Conservation (phyloP, 1,140 invertebrate genomes). For the Teleopsis dalmanni region DNA sequence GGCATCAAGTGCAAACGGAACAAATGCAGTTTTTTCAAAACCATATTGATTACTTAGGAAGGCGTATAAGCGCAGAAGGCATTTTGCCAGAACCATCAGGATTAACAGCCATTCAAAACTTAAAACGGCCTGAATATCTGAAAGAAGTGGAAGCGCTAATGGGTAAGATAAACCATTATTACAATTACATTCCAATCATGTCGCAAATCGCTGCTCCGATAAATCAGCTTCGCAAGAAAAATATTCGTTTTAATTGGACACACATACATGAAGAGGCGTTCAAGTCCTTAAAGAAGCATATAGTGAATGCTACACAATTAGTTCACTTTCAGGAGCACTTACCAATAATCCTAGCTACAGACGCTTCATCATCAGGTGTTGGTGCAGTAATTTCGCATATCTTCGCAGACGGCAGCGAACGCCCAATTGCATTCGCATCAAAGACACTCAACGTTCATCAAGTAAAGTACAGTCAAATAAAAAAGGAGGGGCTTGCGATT, state of each 20-base stretch:
- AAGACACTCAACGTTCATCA: too few species aligned
- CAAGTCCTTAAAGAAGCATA: background rate
- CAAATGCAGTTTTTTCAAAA: conserved; percentile 18
- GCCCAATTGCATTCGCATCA: too few species aligned
- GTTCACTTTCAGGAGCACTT: conserved; percentile 42
- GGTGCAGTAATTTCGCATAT: too few species aligned
- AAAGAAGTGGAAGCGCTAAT: conserved; percentile 26
- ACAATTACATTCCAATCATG: conserved; percentile 23
- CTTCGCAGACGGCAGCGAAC: too few species aligned
- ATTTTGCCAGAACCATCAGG: conserved; percentile 15
- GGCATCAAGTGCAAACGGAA: conserved; percentile 16
- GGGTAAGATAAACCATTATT: conserved; percentile 24
- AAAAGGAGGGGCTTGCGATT: conserved; percentile 46
- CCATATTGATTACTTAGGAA: conserved; percentile 25
- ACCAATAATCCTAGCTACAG: too few species aligned
- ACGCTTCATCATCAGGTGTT: too few species aligned
- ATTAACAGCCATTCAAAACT: conserved; percentile 15
- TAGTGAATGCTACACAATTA: conserved; percentile 17
- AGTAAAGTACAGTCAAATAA: conserved; percentile 23
- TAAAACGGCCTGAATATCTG: conserved; percentile 22
- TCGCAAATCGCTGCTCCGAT: conserved; percentile 15
- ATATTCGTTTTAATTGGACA: conserved; percentile 19
- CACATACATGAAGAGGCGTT: conserved; percentile 10
- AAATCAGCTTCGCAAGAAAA: conserved; percentile 10
- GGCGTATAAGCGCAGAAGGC: conserved; percentile 21